A percentile compares a stretch with the other conserved stretches of the same genome.
Evolutionary conservation across 2,113 vertebrate genomes (phyloP).

Genomic region (Corydoras sp.): DNA sequence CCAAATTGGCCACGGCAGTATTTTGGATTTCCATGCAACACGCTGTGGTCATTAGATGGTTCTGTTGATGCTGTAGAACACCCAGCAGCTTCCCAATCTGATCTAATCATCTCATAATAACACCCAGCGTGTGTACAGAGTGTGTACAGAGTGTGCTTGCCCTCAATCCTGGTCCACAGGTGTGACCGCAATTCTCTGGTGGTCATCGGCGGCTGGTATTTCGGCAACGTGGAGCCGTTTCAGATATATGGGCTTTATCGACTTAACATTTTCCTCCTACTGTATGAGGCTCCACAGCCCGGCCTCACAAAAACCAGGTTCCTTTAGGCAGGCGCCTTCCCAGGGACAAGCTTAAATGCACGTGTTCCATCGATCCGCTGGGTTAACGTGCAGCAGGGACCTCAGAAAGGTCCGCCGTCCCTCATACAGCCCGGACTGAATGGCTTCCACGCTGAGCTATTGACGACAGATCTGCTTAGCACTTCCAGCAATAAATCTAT

Average conservation of each 20-base stretch:
- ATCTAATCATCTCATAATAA: neutral
- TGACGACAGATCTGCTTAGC: constrained; percentile 26
- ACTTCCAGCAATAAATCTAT: constrained; percentile 39
- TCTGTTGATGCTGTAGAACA: no score
- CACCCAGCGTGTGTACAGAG: neutral
- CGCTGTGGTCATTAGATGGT: no score
- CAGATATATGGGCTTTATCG: constrained; percentile 61
- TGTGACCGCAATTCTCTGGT: constrained; percentile 59
- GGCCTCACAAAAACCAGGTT: constrained; percentile 41
- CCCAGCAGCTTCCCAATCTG: no score
- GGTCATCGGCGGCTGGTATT: constrained; percentile 57
- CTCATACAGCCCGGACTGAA: constrained; percentile 29
- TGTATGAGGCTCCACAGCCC: constrained; percentile 47
- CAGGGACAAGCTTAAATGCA: constrained; percentile 62
- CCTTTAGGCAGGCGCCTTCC: constrained; percentile 53
- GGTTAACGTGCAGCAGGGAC: constrained; percentile 53
- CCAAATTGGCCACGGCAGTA: no score
- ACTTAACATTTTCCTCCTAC: constrained; percentile 66
- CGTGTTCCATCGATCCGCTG: constrained; percentile 59
- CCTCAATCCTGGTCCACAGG: constrained; percentile 2
- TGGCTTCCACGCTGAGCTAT: constrained; percentile 25
- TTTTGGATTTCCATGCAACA: no score
- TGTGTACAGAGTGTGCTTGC: neutral
- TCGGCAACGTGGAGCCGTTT: constrained; percentile 53
- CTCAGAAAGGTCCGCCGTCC: constrained; percentile 55